These are phyloP conservation scores for Thamnophis elegans DNA, from an alignment of 2,797 vertebrate species.

Conservation along the genomic window DNA sequence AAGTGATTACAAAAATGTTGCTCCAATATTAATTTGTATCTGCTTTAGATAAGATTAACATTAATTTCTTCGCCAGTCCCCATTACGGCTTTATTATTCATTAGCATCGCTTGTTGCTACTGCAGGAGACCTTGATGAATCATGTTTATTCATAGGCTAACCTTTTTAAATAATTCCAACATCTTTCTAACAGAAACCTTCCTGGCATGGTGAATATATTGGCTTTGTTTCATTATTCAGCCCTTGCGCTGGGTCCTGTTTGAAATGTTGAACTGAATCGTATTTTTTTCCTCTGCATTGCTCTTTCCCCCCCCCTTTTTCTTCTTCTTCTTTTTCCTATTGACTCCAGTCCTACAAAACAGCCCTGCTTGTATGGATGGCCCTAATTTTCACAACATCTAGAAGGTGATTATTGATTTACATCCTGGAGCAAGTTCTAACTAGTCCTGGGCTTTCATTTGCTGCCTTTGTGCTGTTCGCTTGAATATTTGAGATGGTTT, in stretches of 20 bases:
- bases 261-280: constrained; percentile 92
- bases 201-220: constrained; percentile 92
- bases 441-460: constrained; percentile 67
- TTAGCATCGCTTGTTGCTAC: constrained; percentile 87
- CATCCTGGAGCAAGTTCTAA: constrained; percentile 71
- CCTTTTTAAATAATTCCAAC: constrained; percentile 99
- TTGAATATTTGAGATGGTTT: constrained; percentile 64
- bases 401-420: constrained; percentile 66
- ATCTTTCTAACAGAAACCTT: constrained; percentile 92
- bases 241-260: constrained; percentile 83
- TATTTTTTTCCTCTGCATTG: constrained; percentile 69
- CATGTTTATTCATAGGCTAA: constrained; percentile 99
- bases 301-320: constrained; percentile 64
- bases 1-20: constrained; percentile 87
- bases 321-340: constrained; percentile 39
- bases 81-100: constrained; percentile 94
- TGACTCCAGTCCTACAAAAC: constrained; percentile 79
- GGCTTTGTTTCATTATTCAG: constrained; percentile 97
- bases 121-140: constrained; percentile 93
- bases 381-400: constrained; percentile 67
- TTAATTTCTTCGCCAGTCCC: constrained; percentile 82
- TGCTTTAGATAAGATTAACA: constrained; percentile 83
- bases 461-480: constrained; percentile 66
- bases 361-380: constrained; percentile 48
- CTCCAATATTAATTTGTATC: constrained; percentile 91